phyloP scores from a whole-genome alignment of 2,888 invertebrate species.

The Hyposoter dolosus region DNA sequence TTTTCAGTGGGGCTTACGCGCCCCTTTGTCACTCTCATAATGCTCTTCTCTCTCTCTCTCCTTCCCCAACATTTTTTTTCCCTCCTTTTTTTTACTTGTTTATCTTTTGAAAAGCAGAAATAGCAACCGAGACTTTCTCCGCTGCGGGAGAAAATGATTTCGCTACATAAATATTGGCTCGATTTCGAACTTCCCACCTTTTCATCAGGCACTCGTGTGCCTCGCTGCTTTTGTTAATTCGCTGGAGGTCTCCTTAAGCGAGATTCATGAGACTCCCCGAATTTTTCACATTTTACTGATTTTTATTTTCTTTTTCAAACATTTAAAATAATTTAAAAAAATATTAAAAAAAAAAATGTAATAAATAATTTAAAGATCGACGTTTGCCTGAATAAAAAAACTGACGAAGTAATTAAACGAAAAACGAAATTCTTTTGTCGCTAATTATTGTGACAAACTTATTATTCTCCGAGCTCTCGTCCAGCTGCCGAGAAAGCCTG shows the following conservation, averaged over 20 bases:
- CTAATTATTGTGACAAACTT: too few relatives aligned
- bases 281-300: too few relatives aligned
- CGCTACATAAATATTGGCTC: slow-evolving; percentile 81
- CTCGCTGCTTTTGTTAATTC: slow-evolving; percentile 46
- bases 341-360: too few relatives aligned
- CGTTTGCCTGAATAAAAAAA: too few relatives aligned
- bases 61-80: slow-evolving; percentile 16
- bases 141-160: slow-evolving; percentile 74
- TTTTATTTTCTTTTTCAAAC: too few relatives aligned
- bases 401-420: too few relatives aligned
- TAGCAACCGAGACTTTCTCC: slow-evolving; percentile 55
- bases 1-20: slow-evolving; percentile 64
- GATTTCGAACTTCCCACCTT: slow-evolving; percentile 77
- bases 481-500: too few relatives aligned
- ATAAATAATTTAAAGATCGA: too few relatives aligned
- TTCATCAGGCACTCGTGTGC: slow-evolving; percentile 64
- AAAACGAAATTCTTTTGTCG: too few relatives aligned
- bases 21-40: slow-evolving; percentile 67
- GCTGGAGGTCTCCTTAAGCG: slow-evolving; percentile 23
- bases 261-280: too few relatives aligned
- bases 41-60: slow-evolving; percentile 51
- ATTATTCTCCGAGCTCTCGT: too few relatives aligned
- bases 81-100: slow-evolving; percentile 70
- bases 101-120: slow-evolving; percentile 72
- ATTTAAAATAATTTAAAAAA: too few relatives aligned